These are phyloP conservation scores for Ptyas mucosa DNA, from an alignment of 2,113 vertebrate genomes.

Conservation along the genomic window DNA sequence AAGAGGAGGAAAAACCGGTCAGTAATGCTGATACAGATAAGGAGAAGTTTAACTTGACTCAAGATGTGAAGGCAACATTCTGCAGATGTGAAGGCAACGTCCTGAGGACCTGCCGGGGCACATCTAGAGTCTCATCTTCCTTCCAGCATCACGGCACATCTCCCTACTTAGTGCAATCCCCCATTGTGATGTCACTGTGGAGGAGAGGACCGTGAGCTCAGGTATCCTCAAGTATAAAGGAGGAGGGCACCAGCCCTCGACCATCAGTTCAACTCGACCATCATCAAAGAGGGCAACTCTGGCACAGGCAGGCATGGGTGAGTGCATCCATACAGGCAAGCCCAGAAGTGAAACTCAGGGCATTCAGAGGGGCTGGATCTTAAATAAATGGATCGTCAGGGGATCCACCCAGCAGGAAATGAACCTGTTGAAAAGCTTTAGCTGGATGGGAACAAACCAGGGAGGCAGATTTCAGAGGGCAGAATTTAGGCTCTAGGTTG, in stretches of 20 bases:
- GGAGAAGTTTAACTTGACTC: neutral
- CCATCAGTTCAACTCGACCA: neutral
- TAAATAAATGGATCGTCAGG: neutral
- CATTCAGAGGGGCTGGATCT: neutral
- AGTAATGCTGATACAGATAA: neutral
- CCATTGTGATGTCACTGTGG: neutral
- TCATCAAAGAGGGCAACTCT: neutral
- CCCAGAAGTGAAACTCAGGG: neutral
- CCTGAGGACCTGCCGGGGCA: neutral
- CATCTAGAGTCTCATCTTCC: neutral
- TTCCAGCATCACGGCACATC: no score
- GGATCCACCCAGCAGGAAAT: neutral
- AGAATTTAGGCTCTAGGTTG: neutral
- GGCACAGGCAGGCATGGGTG: neutral
- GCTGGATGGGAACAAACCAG: neutral
- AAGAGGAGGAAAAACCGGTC: neutral
- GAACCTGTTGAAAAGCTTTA: neutral
- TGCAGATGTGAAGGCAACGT: neutral
- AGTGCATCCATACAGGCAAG: neutral
- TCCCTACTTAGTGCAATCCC: neutral
- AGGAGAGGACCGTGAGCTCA: neutral
- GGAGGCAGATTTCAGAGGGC: neutral
- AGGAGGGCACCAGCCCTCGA: neutral
- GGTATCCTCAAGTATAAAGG: neutral
- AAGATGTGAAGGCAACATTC: neutral